A percentile compares a stretch with the other conserved stretches of the same genome.
Evolutionary conservation across 2,888 invertebrate species (phyloP).

Genomic region (Apomyelois bistriatella): DNA sequence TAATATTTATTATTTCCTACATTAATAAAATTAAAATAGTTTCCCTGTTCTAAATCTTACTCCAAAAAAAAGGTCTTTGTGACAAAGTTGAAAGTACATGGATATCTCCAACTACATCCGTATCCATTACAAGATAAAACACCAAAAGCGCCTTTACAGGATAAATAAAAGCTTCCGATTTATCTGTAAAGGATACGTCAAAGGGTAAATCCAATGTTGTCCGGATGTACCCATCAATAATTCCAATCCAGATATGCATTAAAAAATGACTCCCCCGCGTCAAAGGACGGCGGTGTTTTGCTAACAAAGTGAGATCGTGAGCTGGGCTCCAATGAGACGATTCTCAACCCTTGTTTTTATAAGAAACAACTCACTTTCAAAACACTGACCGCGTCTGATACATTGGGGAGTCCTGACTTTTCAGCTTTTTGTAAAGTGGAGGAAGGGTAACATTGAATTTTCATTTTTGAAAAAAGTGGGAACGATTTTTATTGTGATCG

Average conservation of each 20-base stretch:
- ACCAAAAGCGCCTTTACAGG: conserved; percentile 4
- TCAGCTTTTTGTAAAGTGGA: conserved; percentile 20
- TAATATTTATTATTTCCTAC: too few species aligned
- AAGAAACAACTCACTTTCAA: conserved; percentile 67
- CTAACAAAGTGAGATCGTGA: conserved; percentile 76
- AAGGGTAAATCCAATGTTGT: conserved; percentile 48
- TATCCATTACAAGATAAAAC: conserved; percentile 14
- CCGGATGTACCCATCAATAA: conserved; percentile 63
- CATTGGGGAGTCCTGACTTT: conserved; percentile 39
- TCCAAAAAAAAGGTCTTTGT: too few species aligned
- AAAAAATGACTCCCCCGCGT: conserved; percentile 63
- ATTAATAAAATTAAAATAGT: too few species aligned
- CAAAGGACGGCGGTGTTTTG: conserved; percentile 72
- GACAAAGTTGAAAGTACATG: too few species aligned
- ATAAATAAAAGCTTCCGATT: conserved; percentile 25
- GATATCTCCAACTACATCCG: neutral
- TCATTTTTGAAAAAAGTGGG: neutral
- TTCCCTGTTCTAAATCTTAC: too few species aligned
- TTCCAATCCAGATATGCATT: conserved; percentile 73
- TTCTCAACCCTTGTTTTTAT: conserved; percentile 70
- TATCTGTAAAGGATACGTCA: conserved; percentile 36
- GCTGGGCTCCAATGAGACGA: conserved; percentile 60
- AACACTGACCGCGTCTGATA: conserved; percentile 49
- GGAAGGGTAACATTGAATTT: neutral
- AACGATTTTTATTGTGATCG: too few species aligned